A percentile compares a stretch with the other conserved stretches of the same genome.
Evolutionary conservation across 2,113 vertebrate genomes (phyloP).

Genomic region (Cichladusa arquata): DNA sequence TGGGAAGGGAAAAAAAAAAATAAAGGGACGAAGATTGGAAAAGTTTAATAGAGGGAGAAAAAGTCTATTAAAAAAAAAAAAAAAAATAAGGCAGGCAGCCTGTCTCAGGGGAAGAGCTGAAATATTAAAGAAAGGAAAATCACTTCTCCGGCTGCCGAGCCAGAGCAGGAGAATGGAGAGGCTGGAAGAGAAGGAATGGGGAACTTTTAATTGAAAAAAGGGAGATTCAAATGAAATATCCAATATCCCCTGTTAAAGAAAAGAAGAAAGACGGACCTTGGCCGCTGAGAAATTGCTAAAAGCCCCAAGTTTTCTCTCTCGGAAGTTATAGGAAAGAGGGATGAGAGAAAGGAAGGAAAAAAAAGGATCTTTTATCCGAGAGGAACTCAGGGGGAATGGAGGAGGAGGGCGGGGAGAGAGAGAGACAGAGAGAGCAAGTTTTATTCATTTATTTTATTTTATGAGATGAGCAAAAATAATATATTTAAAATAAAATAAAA

Average conservation of each 20-base stretch:
- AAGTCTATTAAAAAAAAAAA: constrained; percentile 51
- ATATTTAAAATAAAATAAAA: neutral
- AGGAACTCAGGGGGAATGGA: constrained; percentile 20
- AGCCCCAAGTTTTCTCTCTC: constrained; percentile 33
- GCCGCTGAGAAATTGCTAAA: constrained; percentile 19
- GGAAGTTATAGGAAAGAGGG: constrained; percentile 51
- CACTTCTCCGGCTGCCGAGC: constrained; percentile 34
- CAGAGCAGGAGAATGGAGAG: constrained; percentile 27
- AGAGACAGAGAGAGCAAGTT: constrained; percentile 35
- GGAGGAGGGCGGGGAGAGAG: neutral
- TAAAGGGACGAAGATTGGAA: constrained; percentile 31
- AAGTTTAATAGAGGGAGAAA: constrained; percentile 61
- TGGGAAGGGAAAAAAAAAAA: neutral
- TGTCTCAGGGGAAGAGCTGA: constrained; percentile 42
- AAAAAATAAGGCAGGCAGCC: neutral
- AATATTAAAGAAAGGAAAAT: constrained; percentile 64
- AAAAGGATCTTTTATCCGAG: constrained; percentile 23
- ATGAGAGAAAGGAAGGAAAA: constrained; percentile 10
- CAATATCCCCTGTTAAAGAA: constrained; percentile 56
- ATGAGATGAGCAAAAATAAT: constrained; percentile 69
- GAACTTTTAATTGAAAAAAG: constrained; percentile 63
- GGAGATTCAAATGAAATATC: constrained; percentile 67
- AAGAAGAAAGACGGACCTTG: constrained; percentile 42
- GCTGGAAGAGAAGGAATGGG: constrained; percentile 37
- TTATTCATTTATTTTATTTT: constrained; percentile 68